These are phyloP conservation scores for Chorisops tibialis DNA, from an alignment of 2,888 invertebrate genomes.

Conservation along the genomic window DNA sequence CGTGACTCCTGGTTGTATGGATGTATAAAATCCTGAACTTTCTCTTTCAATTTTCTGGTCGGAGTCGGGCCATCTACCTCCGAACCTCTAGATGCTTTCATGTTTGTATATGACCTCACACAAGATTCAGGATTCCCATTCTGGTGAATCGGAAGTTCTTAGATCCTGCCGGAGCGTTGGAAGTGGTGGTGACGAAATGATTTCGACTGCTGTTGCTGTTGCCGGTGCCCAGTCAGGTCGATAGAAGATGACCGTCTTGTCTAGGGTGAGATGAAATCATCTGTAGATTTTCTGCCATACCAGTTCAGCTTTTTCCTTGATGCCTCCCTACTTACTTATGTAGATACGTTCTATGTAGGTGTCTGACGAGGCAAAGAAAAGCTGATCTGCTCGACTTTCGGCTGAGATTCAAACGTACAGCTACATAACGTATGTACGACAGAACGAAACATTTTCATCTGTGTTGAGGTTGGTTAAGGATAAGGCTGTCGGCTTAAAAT, in stretches of 20 bases:
- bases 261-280: conserved; percentile 23
- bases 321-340: too few species aligned
- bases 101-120: conserved; percentile 25
- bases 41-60: conserved; percentile 19
- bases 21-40: conserved; percentile 14
- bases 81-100: conserved; percentile 3
- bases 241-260: conserved; percentile 19
- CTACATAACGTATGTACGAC: neutral
- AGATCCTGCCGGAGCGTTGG: conserved; percentile 4
- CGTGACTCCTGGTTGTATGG: conserved; percentile 14
- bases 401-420: too few species aligned
- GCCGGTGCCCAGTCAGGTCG: conserved; percentile 1
- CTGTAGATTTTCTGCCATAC: conserved; percentile 15
- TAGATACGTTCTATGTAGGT: too few species aligned
- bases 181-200: conserved; percentile 15
- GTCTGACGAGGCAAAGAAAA: too few species aligned
- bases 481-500: conserved; percentile 20
- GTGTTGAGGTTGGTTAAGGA: conserved; percentile 29
- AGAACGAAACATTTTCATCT: conserved; percentile 18
- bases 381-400: too few species aligned
- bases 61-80: neutral
- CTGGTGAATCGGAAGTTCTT: too few species aligned
- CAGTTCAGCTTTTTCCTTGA: too few species aligned
- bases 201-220: neutral
- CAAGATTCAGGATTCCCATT: conserved; percentile 16